phyloP scores from a whole-genome alignment of 35 echinoderm and acorn worm genomes.

The Apostichopus japonicus region DNA sequence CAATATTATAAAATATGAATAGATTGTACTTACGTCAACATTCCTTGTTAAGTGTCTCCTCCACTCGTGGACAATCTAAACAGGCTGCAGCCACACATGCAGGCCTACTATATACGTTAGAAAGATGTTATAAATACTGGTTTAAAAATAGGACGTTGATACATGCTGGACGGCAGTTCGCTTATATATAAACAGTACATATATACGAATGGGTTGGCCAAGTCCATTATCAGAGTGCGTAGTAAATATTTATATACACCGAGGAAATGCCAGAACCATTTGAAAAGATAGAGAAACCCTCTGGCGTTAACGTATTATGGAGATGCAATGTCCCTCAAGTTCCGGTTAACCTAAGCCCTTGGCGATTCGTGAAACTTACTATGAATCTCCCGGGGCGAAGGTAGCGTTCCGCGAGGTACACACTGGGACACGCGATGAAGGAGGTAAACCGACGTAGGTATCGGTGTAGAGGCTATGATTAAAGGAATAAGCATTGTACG shows the following conservation, averaged over 20 bases:
- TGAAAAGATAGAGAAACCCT: background rate
- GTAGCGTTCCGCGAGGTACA: background rate
- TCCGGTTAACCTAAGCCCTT: slow-evolving; percentile 42
- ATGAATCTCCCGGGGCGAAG: slow-evolving; percentile 32
- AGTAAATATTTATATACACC: slow-evolving; percentile 37
- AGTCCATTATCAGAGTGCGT: slow-evolving; percentile 30
- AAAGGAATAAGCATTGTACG: background rate
- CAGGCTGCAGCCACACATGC: background rate
- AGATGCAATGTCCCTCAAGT: slow-evolving; percentile 35
- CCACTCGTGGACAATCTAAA: background rate
- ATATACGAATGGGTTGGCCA: background rate
- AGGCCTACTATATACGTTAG: background rate
- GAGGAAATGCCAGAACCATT: background rate
- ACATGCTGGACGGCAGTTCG: background rate
- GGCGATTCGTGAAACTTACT: slow-evolving; percentile 38
- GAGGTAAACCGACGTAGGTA: background rate
- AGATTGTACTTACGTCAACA: background rate
- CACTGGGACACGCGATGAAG: background rate
- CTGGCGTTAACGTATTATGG: slow-evolving; percentile 5
- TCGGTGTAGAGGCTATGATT: background rate
- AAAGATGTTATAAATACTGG: slow-evolving; percentile 1
- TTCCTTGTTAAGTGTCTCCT: slow-evolving; percentile 4
- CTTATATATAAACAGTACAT: background rate
- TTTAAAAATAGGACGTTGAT: background rate
- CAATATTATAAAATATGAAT: too few relatives aligned